Percentiles rank a stretch among this genome's conserved stretches.
Conservation (phyloP, 2,113 vertebrate genomes). For the Sylvia atricapilla region DNA sequence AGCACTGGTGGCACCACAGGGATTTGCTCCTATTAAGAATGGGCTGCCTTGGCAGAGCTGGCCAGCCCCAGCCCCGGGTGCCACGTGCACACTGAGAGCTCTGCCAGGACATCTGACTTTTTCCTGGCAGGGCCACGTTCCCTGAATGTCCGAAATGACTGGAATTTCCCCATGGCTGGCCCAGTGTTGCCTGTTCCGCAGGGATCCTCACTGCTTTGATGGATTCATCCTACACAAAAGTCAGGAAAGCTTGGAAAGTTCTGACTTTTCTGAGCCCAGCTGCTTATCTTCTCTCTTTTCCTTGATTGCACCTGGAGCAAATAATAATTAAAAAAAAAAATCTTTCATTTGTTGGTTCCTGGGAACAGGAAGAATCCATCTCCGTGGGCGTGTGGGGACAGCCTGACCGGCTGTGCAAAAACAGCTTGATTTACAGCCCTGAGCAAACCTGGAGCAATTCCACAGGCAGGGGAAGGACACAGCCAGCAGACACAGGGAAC, state of each 20-base stretch:
- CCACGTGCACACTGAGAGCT: neutral
- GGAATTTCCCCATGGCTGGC: neutral
- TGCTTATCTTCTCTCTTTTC: neutral
- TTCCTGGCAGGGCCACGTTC: neutral
- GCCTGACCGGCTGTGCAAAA: neutral
- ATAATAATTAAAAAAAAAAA: neutral
- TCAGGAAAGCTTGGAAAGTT: neutral
- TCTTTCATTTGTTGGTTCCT: neutral
- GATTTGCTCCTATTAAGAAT: neutral
- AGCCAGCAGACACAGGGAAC: neutral
- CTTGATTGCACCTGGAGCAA: neutral
- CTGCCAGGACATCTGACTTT: neutral
- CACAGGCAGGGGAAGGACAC: neutral
- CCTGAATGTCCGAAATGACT: rapidly evolving
- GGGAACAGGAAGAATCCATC: neutral
- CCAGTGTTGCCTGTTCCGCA: neutral
- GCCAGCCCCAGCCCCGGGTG: neutral
- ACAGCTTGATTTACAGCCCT: neutral
- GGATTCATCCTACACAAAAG: neutral
- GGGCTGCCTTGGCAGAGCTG: neutral
- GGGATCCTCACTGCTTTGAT: neutral
- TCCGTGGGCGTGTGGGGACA: neutral
- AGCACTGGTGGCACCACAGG: neutral
- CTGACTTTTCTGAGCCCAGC: neutral
- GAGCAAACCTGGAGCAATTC: neutral